A percentile compares a stretch with the other conserved stretches of the same genome.
phyloP scores from a whole-genome alignment of 2,888 invertebrate species.

The Ormyrus nitidulus region DNA sequence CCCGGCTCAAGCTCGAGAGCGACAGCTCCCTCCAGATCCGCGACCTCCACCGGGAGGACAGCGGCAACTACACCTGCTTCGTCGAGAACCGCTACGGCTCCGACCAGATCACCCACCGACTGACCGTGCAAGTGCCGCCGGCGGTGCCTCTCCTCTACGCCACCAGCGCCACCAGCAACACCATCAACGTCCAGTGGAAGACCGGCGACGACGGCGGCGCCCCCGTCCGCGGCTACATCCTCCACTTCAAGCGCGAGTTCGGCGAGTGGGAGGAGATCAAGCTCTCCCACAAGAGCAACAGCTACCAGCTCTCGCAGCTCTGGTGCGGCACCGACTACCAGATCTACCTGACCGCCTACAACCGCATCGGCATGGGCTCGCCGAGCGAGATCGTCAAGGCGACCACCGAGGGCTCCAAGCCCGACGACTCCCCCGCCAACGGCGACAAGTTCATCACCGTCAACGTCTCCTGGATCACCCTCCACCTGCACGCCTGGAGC shows the following conservation, averaged over 20 bases:
- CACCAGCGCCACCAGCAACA: conserved; percentile 88
- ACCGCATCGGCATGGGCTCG: conserved; percentile 91
- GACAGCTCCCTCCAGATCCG: conserved; percentile 86
- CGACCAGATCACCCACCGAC: conserved; percentile 88
- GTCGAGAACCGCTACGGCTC: conserved; percentile 90
- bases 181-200: conserved; percentile 88
- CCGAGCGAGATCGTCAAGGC: conserved; percentile 93
- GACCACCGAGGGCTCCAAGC: conserved; percentile 75
- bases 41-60: conserved; percentile 88
- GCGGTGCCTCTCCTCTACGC: conserved; percentile 89
- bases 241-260: conserved; percentile 92
- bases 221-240: conserved; percentile 84
- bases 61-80: conserved; percentile 92
- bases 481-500: conserved; percentile 92
- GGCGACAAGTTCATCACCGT: conserved; percentile 78
- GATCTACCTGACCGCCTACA: conserved; percentile 92
- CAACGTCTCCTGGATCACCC: conserved; percentile 90
- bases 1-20: conserved; percentile 80
- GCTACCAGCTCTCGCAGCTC: conserved; percentile 87
- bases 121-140: conserved; percentile 86
- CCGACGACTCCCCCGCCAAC: conserved; percentile 70
- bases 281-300: conserved; percentile 87
- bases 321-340: conserved; percentile 94
- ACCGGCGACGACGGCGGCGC: conserved; percentile 88
- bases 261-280: conserved; percentile 95